Evolutionary conservation across 2,888 invertebrate genomes (phyloP), one percentile per base, ranked within the genome.

Genomic region (Anaspis maculata): DNA sequence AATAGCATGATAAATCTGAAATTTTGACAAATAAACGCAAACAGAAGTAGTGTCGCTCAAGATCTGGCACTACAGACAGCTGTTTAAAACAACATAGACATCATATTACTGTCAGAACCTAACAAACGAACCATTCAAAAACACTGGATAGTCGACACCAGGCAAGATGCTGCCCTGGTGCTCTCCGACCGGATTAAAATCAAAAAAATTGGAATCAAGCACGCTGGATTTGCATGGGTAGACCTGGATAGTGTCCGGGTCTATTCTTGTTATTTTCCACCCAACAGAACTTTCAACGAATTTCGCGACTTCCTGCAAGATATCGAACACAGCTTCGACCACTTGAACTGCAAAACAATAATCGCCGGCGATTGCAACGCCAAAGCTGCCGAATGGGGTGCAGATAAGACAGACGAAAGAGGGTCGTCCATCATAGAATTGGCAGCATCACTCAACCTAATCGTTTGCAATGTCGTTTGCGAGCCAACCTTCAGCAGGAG

Each of bases 281-380:
- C 4, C 7, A 5, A 10, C 10, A 11, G 24, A 30, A 9, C 5
- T 7, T 12, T 27, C 30, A 7, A 7, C 23, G n/a, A 30, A 30
- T 26, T 7, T 19, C 21, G 21, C 9, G 21, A 19, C 6, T 19
- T 19, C 21, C 21, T n/a, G 26, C 9, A 5, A 11, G 30, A 30
- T 5, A 11, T 5, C 10, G 24, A 7, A 10, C 25, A 30, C 5
- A 5, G 25, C 12, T 7, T 27, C 11, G 10, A 26, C 4, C 9
- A 5, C 10, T 7, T 7, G 12, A 6, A 7, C 13, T 22, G 15
- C 10, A 21, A 15, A 7, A 14, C 15, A n/a, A 35, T 21, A 26
- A 29, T 34, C 9, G 23, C 7, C 9, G 32, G 32, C 4, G 32
- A 32, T 11, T 3, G 24, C n/a, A 33, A 27, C 11, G 33, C 33